Conservation (phyloP, 1,140 invertebrate species). For the Drosophila ficusphila region DNA sequence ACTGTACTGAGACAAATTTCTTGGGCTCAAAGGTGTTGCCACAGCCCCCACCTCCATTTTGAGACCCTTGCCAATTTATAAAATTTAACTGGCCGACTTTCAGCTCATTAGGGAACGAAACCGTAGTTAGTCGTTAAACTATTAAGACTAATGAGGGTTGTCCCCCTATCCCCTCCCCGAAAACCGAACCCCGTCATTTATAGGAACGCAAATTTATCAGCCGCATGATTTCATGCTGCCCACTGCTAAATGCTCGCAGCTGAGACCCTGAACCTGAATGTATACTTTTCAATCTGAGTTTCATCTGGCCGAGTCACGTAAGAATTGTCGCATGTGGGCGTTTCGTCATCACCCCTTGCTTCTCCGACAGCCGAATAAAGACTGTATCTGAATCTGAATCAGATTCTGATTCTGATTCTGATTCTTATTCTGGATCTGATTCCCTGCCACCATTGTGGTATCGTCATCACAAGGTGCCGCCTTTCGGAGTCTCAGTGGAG, state of each 20-base stretch:
- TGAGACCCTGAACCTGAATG: slow-evolving; percentile 29
- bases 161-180: background rate
- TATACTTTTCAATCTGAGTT: slow-evolving; percentile 12
- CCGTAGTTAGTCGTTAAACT: slow-evolving; percentile 65
- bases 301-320: slow-evolving; percentile 59
- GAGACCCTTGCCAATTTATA: slow-evolving; percentile 56
- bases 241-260: slow-evolving; percentile 39
- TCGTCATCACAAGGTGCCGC: slow-evolving; percentile 56
- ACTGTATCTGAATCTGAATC: slow-evolving; percentile 10
- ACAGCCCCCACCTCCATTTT: background rate
- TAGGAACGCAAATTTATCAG: slow-evolving; percentile 62
- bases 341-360: slow-evolving; percentile 9
- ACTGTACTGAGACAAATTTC: slow-evolving; percentile 61
- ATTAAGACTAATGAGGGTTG: slow-evolving; percentile 81
- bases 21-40: slow-evolving; percentile 62
- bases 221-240: slow-evolving; percentile 56
- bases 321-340: slow-evolving; percentile 59
- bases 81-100: slow-evolving; percentile 60
- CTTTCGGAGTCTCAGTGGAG: slow-evolving; percentile 4
- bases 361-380: slow-evolving; percentile 3
- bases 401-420: slow-evolving; percentile 8
- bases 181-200: slow-evolving; percentile 14
- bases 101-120: slow-evolving; percentile 61
- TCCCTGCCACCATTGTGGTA: slow-evolving; percentile 12
- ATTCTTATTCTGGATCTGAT: slow-evolving; percentile 10